Conservation (phyloP, 2,797 vertebrate species). For the Micrastur ruficollis region DNA sequence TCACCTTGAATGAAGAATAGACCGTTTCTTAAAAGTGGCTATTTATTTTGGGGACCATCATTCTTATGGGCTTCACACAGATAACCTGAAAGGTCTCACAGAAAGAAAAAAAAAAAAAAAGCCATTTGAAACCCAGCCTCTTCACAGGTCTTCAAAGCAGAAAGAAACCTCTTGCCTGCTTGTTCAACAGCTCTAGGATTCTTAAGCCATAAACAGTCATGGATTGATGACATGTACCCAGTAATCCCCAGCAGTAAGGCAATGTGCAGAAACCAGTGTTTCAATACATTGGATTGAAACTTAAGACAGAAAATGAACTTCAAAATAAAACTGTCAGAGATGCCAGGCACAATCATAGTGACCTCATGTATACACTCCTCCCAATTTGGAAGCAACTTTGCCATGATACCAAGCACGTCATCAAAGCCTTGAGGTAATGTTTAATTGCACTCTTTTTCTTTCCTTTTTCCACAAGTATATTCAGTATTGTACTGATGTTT, state of each 20-base stretch:
- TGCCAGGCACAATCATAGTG: not conserved
- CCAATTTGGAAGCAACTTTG: slow-evolving; percentile 21
- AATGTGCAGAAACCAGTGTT: not conserved
- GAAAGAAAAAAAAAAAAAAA: not conserved
- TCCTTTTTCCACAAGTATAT: slow-evolving; percentile 32
- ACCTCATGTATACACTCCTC: not conserved
- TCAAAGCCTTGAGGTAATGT: slow-evolving; percentile 51
- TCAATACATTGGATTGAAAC: not conserved
- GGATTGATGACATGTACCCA: not conserved
- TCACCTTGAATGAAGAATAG: not conserved
- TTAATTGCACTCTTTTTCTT: slow-evolving; percentile 12
- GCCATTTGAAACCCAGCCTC: not conserved
- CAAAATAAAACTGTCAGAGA: not conserved
- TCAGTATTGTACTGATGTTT: slow-evolving; percentile 62
- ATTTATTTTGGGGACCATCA: not conserved
- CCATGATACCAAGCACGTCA: not conserved
- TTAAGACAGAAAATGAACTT: not conserved
- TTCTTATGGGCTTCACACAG: not conserved
- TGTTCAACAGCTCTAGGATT: not conserved
- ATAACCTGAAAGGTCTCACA: not conserved
- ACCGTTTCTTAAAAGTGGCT: not conserved
- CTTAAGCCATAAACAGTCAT: not conserved
- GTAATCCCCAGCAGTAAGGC: not conserved
- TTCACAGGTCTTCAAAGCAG: not conserved
- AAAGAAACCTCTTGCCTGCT: not conserved